phyloP scores from a whole-genome alignment of 1,140 invertebrate genomes.

The Ptiloglossa arizonensis region DNA sequence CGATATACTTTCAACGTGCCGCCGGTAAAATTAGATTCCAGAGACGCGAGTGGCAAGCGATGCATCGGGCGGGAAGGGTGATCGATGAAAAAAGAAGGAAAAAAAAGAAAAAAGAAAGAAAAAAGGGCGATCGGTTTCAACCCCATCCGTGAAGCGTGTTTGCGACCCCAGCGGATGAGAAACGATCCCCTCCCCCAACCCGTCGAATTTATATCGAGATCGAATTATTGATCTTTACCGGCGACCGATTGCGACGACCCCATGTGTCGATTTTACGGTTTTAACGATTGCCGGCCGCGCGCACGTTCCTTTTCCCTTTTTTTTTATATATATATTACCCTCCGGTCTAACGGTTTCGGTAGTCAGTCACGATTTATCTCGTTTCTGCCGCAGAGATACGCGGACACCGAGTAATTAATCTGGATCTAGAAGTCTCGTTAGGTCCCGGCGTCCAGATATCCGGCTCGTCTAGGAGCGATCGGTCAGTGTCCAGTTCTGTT shows the following conservation, averaged over 20 bases:
- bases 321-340: background rate
- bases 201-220: conserved; percentile 77
- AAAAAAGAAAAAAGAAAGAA: too few relatives aligned
- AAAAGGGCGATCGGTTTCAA: conserved; percentile 77
- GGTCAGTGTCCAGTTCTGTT: conserved; percentile 74
- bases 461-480: conserved; percentile 64
- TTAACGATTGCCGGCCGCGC: conserved; percentile 67
- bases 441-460: conserved; percentile 66
- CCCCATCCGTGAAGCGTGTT: conserved; percentile 73
- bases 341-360: conserved; percentile 21
- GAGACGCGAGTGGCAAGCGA: conserved; percentile 67
- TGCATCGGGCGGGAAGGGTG: conserved; percentile 66
- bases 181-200: conserved; percentile 75
- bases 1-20: conserved; percentile 68
- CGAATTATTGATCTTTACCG: conserved; percentile 76
- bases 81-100: conserved; percentile 76
- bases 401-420: conserved; percentile 71
- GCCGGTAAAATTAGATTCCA: conserved; percentile 67
- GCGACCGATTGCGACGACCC: conserved; percentile 66
- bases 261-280: conserved; percentile 71
- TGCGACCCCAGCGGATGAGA: conserved; percentile 76
- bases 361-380: conserved; percentile 65
- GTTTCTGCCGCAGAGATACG: conserved; percentile 40
- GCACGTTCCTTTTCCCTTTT: conserved; percentile 26
- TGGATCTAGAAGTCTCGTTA: conserved; percentile 56